These are phyloP conservation scores for Agonum fuliginosum DNA, from an alignment of 2,888 invertebrate species.

Conservation along the genomic window DNA sequence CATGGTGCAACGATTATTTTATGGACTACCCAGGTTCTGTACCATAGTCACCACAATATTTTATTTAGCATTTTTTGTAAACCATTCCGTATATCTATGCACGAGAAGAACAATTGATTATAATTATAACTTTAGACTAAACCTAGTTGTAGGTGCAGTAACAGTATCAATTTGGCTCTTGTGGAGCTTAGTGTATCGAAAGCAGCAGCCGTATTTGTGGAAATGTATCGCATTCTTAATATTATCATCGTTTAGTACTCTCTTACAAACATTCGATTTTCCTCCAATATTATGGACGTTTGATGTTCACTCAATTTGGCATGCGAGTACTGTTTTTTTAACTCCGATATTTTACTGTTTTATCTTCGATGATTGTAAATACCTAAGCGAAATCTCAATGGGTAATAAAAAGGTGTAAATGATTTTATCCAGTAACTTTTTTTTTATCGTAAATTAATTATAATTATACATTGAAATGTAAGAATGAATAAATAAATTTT, in stretches of 20 bases:
- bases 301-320: slow-evolving; percentile 97
- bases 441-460: too few relatives aligned
- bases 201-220: slow-evolving; percentile 80
- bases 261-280: slow-evolving; percentile 92
- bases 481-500: too few relatives aligned
- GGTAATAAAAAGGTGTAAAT: slow-evolving; percentile 4
- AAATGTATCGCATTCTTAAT: slow-evolving; percentile 83
- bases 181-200: slow-evolving; percentile 78
- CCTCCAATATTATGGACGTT: slow-evolving; percentile 87
- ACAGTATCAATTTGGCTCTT: slow-evolving; percentile 84
- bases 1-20: slow-evolving; percentile 81
- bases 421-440: not conserved
- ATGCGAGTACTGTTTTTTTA: slow-evolving; percentile 89
- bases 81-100: slow-evolving; percentile 88
- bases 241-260: slow-evolving; percentile 79
- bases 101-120: slow-evolving; percentile 91
- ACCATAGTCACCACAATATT: slow-evolving; percentile 74
- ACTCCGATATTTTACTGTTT: slow-evolving; percentile 88
- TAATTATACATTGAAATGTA: too few relatives aligned
- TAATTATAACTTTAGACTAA: slow-evolving; percentile 93
- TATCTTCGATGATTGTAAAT: slow-evolving; percentile 80
- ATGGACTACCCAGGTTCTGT: slow-evolving; percentile 67
- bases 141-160: slow-evolving; percentile 85
- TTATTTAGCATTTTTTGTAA: slow-evolving; percentile 80
- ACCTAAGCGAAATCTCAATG: slow-evolving; percentile 62